These are phyloP conservation scores for Baccha elongata DNA, from an alignment of 2,888 invertebrate species.

Conservation along the genomic window DNA sequence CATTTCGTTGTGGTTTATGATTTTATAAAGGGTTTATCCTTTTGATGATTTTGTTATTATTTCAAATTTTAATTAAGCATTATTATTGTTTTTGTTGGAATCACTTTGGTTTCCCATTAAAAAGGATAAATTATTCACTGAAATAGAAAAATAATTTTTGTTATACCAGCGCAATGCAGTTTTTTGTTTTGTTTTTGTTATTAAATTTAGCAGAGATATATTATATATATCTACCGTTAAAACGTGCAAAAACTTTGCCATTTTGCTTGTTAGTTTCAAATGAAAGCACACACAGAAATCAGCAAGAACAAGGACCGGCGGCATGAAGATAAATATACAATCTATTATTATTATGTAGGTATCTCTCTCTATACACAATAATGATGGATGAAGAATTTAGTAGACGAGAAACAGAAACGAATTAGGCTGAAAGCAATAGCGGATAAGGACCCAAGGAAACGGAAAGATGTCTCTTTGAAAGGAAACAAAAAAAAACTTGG, in stretches of 20 bases:
- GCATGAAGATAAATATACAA: conserved; percentile 22
- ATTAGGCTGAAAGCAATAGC: conserved; percentile 58
- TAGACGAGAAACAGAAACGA: conserved; percentile 45
- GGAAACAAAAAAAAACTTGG: conserved; percentile 46
- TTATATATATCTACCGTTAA: too few species aligned
- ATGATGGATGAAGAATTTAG: background rate
- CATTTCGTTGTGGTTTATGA: conserved; percentile 42
- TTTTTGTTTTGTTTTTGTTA: background rate
- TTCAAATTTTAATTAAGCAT: conserved; percentile 54
- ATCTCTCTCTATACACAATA: conserved; percentile 10
- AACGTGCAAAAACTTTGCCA: conserved; percentile 52
- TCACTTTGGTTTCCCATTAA: conserved; percentile 32
- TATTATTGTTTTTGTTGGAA: conserved; percentile 29
- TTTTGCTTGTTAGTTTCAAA: conserved; percentile 10
- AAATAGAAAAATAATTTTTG: conserved; percentile 22
- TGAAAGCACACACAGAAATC: conserved; percentile 32
- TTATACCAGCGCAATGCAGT: conserved; percentile 27
- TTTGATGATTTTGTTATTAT: conserved; percentile 30
- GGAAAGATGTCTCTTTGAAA: conserved; percentile 21
- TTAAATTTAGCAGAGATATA: too few species aligned
- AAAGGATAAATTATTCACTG: conserved; percentile 48
- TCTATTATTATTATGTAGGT: conserved; percentile 58
- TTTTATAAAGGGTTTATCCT: conserved; percentile 8
- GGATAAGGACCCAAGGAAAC: conserved; percentile 8
- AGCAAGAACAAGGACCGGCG: conserved; percentile 26